Evolutionary conservation across 2,888 invertebrate species (phyloP).

Genomic region (Hyles lineata): DNA sequence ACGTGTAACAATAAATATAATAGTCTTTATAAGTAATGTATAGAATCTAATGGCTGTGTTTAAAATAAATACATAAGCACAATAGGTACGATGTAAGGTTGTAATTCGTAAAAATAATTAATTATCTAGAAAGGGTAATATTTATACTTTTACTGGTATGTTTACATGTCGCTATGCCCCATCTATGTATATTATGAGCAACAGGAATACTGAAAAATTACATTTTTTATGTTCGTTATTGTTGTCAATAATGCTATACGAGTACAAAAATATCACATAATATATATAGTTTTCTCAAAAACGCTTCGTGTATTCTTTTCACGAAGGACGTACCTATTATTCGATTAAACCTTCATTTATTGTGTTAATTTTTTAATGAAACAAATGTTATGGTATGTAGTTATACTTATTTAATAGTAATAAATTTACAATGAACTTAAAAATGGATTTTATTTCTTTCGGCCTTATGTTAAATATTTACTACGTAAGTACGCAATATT

Average conservation of each 20-base stretch:
- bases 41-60: conserved; percentile 82
- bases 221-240: neutral
- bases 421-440: conserved; percentile 34
- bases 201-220: neutral
- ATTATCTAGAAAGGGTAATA: conserved; percentile 40
- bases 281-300: neutral
- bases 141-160: conserved; percentile 7
- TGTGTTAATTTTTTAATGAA: conserved; percentile 30
- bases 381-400: conserved; percentile 6
- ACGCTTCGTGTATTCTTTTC: neutral
- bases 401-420: conserved; percentile 23
- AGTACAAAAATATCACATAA: too few species aligned
- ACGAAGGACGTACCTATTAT: neutral
- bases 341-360: conserved; percentile 6
- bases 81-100: conserved; percentile 66
- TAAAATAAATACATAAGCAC: conserved; percentile 69
- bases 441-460: neutral
- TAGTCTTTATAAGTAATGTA: conserved; percentile 54
- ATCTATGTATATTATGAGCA: neutral
- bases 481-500: neutral
- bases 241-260: too few species aligned
- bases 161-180: conserved; percentile 1
- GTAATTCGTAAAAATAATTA: conserved; percentile 58
- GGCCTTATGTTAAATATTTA: neutral
- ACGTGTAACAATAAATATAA: neutral